Percentiles rank a stretch among this genome's conserved stretches.
These are phyloP conservation scores for Malurus alboscapulatus DNA, from an alignment of 2,113 vertebrate genomes.

Conservation along the genomic window DNA sequence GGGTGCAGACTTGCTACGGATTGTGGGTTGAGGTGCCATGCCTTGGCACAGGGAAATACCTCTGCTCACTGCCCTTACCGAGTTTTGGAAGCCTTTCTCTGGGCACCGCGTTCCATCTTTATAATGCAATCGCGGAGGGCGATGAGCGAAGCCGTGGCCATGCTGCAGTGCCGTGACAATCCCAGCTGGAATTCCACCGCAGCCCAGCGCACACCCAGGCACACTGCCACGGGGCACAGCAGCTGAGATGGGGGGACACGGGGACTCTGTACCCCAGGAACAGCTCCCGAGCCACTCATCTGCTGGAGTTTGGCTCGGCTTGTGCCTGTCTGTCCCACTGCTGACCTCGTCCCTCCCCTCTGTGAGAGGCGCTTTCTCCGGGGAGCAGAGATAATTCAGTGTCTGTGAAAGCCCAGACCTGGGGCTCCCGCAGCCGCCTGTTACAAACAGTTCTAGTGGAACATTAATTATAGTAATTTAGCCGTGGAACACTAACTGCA, in stretches of 20 bases:
- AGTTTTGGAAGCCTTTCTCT: not conserved
- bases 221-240: not conserved
- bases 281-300: not conserved
- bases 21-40: rapidly evolving
- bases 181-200: not conserved
- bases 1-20: no score
- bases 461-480: constrained; percentile 71
- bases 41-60: not conserved
- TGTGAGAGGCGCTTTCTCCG: not conserved
- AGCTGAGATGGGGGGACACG: rapidly evolving
- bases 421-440: constrained; percentile 42
- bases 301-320: not conserved
- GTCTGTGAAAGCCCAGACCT: not conserved
- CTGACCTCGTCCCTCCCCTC: constrained; percentile 12
- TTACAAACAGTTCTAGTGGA: constrained; percentile 64
- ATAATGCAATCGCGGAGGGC: rapidly evolving
- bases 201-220: not conserved
- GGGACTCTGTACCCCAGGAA: rapidly evolving
- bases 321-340: not conserved
- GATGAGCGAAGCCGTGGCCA: not conserved
- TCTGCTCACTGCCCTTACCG: rapidly evolving
- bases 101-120: not conserved
- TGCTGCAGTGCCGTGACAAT: not conserved
- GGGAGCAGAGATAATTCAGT: constrained; percentile 34
- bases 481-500: constrained; percentile 66